Evolutionary conservation across 1,140 invertebrate species (phyloP).

Genomic region (Anastrepha ludens): DNA sequence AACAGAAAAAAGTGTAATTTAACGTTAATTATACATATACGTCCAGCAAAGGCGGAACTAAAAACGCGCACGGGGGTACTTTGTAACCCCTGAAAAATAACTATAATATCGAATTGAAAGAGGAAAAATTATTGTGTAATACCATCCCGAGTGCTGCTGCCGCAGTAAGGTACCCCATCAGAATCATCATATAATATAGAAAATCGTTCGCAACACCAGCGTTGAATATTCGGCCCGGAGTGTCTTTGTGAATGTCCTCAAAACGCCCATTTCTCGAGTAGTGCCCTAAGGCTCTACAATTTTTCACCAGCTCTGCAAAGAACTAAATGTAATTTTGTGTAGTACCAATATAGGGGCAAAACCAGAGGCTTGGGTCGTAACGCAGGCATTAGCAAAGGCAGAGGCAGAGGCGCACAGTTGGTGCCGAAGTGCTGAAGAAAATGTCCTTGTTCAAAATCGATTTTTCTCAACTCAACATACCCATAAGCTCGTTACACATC

Average conservation of each 20-base stretch:
- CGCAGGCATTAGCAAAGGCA: conserved; percentile 22
- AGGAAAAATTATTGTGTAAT: conserved; percentile 57
- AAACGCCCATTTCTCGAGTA: neutral
- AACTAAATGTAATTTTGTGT: neutral
- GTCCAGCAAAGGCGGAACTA: conserved; percentile 2
- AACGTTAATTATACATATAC: conserved; percentile 29
- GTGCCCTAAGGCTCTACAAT: neutral
- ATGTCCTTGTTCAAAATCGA: conserved; percentile 73
- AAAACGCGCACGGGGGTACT: conserved; percentile 52
- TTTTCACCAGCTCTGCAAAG: no score
- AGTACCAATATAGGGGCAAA: neutral
- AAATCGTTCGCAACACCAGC: neutral
- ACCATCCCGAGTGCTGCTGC: conserved; percentile 56
- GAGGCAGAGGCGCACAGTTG: neutral
- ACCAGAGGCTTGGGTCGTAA: conserved; percentile 7
- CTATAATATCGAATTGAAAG: conserved; percentile 48
- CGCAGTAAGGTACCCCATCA: conserved; percentile 55
- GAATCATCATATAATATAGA: neutral
- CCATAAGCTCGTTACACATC: conserved; percentile 31
- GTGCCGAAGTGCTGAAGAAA: conserved; percentile 40
- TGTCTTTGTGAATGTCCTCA: neutral
- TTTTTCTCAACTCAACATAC: conserved; percentile 62
- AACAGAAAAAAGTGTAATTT: conserved; percentile 35
- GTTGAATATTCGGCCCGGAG: neutral
- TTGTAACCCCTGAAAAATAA: conserved; percentile 55